These are phyloP conservation scores for Campaea margaritaria DNA, from an alignment of 2,888 invertebrate genomes.

Conservation along the genomic window DNA sequence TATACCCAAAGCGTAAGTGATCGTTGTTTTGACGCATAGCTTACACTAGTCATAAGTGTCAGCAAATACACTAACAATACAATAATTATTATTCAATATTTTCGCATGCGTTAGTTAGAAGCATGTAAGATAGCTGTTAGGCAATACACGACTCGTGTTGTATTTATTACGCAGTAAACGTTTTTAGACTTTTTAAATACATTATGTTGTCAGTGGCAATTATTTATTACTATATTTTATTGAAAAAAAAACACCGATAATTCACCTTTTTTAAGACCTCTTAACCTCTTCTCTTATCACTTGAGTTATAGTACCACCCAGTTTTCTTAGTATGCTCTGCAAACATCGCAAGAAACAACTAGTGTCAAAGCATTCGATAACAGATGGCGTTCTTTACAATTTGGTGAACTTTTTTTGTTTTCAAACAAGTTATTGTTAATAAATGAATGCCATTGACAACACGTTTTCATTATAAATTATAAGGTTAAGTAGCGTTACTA, in stretches of 20 bases:
- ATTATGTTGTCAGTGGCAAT: conserved; percentile 21
- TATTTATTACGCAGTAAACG: conserved; percentile 26
- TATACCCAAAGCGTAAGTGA: not conserved
- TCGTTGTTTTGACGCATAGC: too few relatives aligned
- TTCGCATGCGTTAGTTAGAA: conserved; percentile 48
- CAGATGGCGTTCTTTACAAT: not conserved
- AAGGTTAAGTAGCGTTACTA: conserved; percentile 33
- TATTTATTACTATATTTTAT: not conserved
- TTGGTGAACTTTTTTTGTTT: too few relatives aligned
- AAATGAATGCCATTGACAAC: conserved; percentile 38
- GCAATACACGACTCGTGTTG: conserved; percentile 45
- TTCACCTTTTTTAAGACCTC: too few relatives aligned
- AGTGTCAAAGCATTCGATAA: not conserved
- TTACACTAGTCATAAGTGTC: not conserved
- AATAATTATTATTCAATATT: conserved; percentile 41
- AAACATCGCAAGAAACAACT: too few relatives aligned
- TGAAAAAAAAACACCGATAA: too few relatives aligned
- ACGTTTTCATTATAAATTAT: conserved; percentile 38
- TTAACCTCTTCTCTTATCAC: too few relatives aligned
- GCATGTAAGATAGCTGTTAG: conserved; percentile 60
- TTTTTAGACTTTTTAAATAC: conserved; percentile 29
- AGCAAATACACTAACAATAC: conserved; percentile 10
- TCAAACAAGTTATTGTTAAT: too few relatives aligned
- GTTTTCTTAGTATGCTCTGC: too few relatives aligned
- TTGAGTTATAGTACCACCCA: too few relatives aligned